Evolutionary conservation across 2,888 invertebrate species (phyloP).

Genomic region (Phalangium opilio): DNA sequence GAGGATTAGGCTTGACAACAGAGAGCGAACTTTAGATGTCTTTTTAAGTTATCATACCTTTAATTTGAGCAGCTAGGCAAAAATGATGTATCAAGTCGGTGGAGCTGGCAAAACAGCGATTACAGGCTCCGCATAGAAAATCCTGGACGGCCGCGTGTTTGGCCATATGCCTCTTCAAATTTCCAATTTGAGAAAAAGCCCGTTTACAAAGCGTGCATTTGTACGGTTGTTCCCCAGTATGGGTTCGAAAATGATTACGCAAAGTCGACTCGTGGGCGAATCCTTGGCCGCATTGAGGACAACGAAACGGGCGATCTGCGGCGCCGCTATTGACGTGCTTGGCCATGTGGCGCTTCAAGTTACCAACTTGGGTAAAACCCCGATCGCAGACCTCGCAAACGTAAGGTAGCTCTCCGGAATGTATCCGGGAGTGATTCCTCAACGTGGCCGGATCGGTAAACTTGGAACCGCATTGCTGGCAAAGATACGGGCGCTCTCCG

Average conservation of each 20-base stretch:
- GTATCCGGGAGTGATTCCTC: slow-evolving; percentile 10
- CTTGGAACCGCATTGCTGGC: slow-evolving; percentile 4
- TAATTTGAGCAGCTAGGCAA: background rate
- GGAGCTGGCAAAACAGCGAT: background rate
- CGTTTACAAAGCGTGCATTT: slow-evolving; percentile 9
- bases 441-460: slow-evolving; percentile 16
- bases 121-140: background rate
- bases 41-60: too few species aligned
- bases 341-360: slow-evolving; percentile 14
- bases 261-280: slow-evolving; percentile 9
- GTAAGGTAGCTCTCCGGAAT: slow-evolving; percentile 13
- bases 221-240: slow-evolving; percentile 13
- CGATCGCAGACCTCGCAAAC: slow-evolving; percentile 9
- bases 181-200: slow-evolving; percentile 12
- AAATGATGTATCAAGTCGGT: background rate
- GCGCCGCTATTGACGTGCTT: slow-evolving; percentile 3
- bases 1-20: too few species aligned
- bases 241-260: slow-evolving; percentile 9
- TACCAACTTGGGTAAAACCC: slow-evolving; percentile 12
- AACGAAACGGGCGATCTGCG: slow-evolving; percentile 1
- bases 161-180: slow-evolving; percentile 13
- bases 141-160: slow-evolving; percentile 3
- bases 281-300: slow-evolving; percentile 10
- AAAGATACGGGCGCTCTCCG: slow-evolving; percentile 11
- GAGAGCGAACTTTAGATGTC: too few species aligned